A percentile compares a stretch with the other conserved stretches of the same genome.
Evolutionary conservation across 1,140 invertebrate genomes (phyloP).

Genomic region (Goniozus legneri): DNA sequence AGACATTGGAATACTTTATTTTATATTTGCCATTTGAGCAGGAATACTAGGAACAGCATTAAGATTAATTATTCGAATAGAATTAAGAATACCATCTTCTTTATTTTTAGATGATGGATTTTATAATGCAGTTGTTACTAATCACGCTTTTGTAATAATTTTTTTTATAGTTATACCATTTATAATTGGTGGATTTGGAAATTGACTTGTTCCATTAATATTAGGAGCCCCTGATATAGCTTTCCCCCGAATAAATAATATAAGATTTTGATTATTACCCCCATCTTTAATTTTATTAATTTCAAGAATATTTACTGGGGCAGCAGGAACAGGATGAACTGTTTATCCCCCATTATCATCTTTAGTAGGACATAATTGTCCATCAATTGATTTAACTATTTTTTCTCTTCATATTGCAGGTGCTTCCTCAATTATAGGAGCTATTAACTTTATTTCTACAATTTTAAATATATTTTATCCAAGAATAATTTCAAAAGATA

Average conservation of each 20-base stretch:
- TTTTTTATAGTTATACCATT: slow-evolving; percentile 77
- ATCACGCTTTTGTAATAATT: slow-evolving; percentile 75
- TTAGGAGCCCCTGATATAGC: slow-evolving; percentile 70
- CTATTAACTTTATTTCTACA: slow-evolving; percentile 60
- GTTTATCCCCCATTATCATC: no score
- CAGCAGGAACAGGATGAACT: no score
- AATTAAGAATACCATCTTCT: slow-evolving; percentile 60
- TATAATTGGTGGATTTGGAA: slow-evolving; percentile 76
- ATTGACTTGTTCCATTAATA: slow-evolving; percentile 73
- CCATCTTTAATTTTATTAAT: slow-evolving; percentile 62
- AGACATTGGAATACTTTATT: slow-evolving; percentile 74
- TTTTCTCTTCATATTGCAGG: no score
- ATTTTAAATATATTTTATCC: slow-evolving; percentile 57
- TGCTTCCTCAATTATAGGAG: no score
- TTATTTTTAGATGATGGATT: slow-evolving; percentile 67
- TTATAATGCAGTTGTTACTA: slow-evolving; percentile 70
- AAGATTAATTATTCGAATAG: slow-evolving; percentile 65
- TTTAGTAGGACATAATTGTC: no score
- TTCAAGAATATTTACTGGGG: no score
- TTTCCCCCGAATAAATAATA: slow-evolving; percentile 75
- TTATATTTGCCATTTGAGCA: slow-evolving; percentile 66
- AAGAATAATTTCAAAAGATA: slow-evolving; percentile 49
- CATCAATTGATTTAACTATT: no score
- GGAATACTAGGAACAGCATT: slow-evolving; percentile 63
- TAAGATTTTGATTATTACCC: slow-evolving; percentile 71